Evolutionary conservation across 2,113 vertebrate genomes (phyloP), one percentile per base, ranked within the genome.

Genomic region (Pomatorhinus ruficollis): DNA sequence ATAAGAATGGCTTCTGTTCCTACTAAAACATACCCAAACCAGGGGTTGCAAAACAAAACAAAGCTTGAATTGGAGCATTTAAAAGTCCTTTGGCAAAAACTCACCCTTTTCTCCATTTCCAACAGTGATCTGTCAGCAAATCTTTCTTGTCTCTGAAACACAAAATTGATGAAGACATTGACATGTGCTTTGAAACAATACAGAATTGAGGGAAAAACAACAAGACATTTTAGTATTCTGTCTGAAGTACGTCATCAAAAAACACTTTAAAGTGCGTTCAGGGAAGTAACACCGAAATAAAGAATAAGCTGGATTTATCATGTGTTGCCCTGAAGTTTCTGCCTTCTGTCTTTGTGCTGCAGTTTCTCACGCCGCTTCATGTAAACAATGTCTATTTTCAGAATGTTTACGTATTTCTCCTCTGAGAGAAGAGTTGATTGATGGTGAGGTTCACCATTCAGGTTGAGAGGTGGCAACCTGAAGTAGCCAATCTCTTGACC

Each of bases 91-190:
- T 94, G 65, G 61, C 70, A 69, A 63, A 97, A 86, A 96, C 98
- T 99, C 98, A 99, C 99, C 99, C 99, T 99, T 99, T 99, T 99
- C 98, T 99, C 99, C 98, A 99, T 99, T 98, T 99, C 99, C 92
- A 99, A 98, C 97, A 99, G 99, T 89, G 99, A 99, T 97, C 99
- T 98, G 97, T 99, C 99, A 93, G 99, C 98, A 96, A 98, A 99
- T 96, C 99, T 99, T 97, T 99, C 99, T 98, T 99, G 99, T 97
- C 99, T 99, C 99, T 99, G 98, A 65, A 98, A 98, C 14, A 95
- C 22, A 97, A 57, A 87, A 98, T 86, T 57, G 88, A 90, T 71
- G 68, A 91, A 89, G 60, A 42, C 42, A 39, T 79, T 65, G 52
- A 66, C 52, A 83, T 61, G 39, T 91, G 40, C 31, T 63, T 49